Conservation (phyloP, 2,797 vertebrate genomes). For the Chelonia mydas region DNA sequence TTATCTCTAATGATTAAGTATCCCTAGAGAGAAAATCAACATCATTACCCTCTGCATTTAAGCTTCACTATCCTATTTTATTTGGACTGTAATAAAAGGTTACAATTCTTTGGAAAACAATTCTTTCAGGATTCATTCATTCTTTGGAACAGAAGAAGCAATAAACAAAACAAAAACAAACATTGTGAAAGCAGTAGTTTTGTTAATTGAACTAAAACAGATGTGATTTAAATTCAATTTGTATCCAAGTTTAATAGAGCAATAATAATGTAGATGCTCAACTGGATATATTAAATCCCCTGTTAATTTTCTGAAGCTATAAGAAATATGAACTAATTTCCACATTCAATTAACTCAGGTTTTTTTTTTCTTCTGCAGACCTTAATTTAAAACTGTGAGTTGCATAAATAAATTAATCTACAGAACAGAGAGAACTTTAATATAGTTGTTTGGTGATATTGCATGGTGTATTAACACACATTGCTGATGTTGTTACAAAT, state of each 20-base stretch:
- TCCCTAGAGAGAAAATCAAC: not conserved
- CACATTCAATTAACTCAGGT: not conserved
- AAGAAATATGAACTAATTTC: constrained; percentile 40
- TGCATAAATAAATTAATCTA: constrained; percentile 22
- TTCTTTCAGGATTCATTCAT: constrained; percentile 2
- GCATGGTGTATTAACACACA: not conserved
- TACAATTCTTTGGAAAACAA: not conserved
- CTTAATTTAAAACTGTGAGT: constrained; percentile 30
- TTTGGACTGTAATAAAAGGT: not conserved
- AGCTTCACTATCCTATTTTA: not conserved
- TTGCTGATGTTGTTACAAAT: not conserved
- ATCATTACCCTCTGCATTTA: constrained; percentile 8
- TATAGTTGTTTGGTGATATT: not conserved
- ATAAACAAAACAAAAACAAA: constrained; percentile 41
- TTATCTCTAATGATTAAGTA: constrained; percentile 2
- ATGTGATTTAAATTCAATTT: constrained; percentile 27
- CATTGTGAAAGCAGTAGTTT: not conserved
- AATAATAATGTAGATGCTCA: constrained; percentile 16
- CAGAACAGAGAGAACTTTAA: not conserved
- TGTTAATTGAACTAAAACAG: constrained; percentile 40
- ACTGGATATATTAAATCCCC: constrained; percentile 1
- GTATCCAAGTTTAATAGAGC: constrained; percentile 29
- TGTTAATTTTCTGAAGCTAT: constrained; percentile 29
- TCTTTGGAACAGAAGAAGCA: not conserved
- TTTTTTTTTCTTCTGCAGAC: not conserved